Evolutionary conservation across 2,888 invertebrate genomes (phyloP).

Genomic region (Mechanitis mazaeus): DNA sequence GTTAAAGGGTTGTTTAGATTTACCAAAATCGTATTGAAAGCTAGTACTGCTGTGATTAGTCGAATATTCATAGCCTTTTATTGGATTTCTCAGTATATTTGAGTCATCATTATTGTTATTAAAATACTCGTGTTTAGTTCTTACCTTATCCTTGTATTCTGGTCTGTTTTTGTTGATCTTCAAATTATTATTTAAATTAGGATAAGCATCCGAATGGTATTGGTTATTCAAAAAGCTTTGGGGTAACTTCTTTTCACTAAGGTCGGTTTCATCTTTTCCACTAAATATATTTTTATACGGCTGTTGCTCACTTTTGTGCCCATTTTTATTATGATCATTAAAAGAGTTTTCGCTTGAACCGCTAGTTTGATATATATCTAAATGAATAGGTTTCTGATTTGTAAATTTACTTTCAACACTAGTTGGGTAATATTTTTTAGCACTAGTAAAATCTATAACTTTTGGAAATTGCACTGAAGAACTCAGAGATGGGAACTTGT

Average conservation of each 20-base stretch:
- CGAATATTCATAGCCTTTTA: constrained; percentile 57
- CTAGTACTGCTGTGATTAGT: constrained; percentile 56
- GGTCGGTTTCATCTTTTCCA: constrained; percentile 17
- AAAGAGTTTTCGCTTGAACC: constrained; percentile 5
- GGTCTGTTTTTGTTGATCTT: constrained; percentile 36
- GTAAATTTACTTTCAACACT: constrained; percentile 49
- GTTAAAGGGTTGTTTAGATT: constrained; percentile 47
- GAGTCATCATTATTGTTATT: constrained; percentile 36
- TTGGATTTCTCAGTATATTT: constrained; percentile 48
- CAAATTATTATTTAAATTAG: constrained; percentile 36
- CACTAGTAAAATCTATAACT: constrained; percentile 62
- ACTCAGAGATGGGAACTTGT: constrained; percentile 37
- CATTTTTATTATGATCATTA: neutral
- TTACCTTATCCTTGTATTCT: constrained; percentile 53
- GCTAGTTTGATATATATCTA: constrained; percentile 16
- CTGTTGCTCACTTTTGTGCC: neutral
- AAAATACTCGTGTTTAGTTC: constrained; percentile 47
- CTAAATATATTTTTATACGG: constrained; percentile 16
- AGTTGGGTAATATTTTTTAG: constrained; percentile 49
- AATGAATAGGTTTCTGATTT: constrained; percentile 35
- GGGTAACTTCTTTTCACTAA: constrained; percentile 18
- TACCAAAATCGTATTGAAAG: constrained; percentile 51
- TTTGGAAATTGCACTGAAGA: constrained; percentile 44
- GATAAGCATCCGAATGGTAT: constrained; percentile 37
- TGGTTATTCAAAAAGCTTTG: constrained; percentile 31